Evolutionary conservation across 1,140 invertebrate species (phyloP), one percentile per base, ranked within the genome.

Genomic region (Diachasmimorpha longicaudata): DNA sequence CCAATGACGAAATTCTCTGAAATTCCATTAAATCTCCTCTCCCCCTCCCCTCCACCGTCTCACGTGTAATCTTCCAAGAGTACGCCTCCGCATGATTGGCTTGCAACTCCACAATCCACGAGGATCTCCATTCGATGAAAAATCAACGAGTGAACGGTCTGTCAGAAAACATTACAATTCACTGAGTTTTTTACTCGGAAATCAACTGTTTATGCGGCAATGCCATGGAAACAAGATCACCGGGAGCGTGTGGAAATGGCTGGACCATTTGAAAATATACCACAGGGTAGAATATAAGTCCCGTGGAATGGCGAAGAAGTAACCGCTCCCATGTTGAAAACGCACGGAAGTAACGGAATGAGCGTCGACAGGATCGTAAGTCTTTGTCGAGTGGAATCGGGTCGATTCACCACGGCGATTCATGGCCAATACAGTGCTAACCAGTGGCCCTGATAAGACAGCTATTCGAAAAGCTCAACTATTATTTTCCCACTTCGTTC

Each of bases 291-390:
- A 31, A 19, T 52, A 14, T n/a, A 52, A 16, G 16, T 16, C 16
- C 31, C 48, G 48, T 52, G 48, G 48, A 52, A 52, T 52, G 48
- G 63, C 39, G 71, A 73, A 23, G 63, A 74, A 68, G 63, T 67
- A 74, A 44, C 58, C 39, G 72, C 72, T 74, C 72, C 76, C 39
- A 70, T 58, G 48, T 74, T 73, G 23, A 63, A 63, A 71, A 74
- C 52, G 55, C 66, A 70, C 67, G 58, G 70, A 44, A 73, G 69
- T 82, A 82, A 82, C 77, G 78, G 78, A 74, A 79, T 73, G 72
- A 68, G 67, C 37, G 74, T 82, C 78, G 74, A 79, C 67, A 75
- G 46, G 71, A 75, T 79, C 75, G 78, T 75, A 75, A 80, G 75
- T 74, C 76, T 77, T 73, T 14, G 76, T 77, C 66, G 66, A 55